A percentile compares a stretch with the other conserved stretches of the same genome.
phyloP scores from a whole-genome alignment of 37 sponge, comb jelly and placozoan species.

The Cliona cf. orientalis region DNA sequence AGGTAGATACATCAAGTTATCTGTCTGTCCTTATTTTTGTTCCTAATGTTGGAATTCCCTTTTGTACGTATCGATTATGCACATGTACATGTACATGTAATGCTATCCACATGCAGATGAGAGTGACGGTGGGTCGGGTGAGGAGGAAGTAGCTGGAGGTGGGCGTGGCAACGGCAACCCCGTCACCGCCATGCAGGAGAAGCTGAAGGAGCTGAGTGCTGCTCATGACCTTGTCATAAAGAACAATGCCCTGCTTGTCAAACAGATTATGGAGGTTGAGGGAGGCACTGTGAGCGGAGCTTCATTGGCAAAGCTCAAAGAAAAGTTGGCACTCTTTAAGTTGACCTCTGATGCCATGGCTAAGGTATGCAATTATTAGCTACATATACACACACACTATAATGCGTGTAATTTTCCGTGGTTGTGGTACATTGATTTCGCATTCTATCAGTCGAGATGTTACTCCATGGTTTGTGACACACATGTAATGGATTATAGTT shows the following conservation, averaged over 20 bases:
- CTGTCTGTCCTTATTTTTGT: too few relatives aligned
- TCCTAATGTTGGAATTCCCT: too few relatives aligned
- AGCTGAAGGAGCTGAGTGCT: constrained; percentile 35
- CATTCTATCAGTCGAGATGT: too few relatives aligned
- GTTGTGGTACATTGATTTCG: too few relatives aligned
- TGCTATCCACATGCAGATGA: too few relatives aligned
- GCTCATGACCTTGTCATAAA: constrained; percentile 48
- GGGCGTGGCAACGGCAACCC: neutral
- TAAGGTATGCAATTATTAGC: constrained; percentile 33
- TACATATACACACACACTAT: too few relatives aligned
- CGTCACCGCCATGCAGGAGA: neutral
- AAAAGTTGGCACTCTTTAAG: constrained; percentile 60
- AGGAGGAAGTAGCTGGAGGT: neutral
- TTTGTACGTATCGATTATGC: too few relatives aligned
- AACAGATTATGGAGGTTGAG: constrained; percentile 28
- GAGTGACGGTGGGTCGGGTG: neutral
- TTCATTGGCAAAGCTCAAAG: constrained; percentile 42
- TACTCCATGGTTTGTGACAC: too few relatives aligned
- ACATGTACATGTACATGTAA: too few relatives aligned
- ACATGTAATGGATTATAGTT: too few relatives aligned
- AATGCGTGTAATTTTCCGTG: too few relatives aligned
- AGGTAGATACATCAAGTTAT: neutral
- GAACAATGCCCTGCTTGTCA: constrained; percentile 30
- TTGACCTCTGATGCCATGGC: constrained; percentile 57
- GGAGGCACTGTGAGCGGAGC: neutral